Base-by-base conservation (phyloP, 2,797 vertebrate species). In the Liparis tanakae region DNA sequence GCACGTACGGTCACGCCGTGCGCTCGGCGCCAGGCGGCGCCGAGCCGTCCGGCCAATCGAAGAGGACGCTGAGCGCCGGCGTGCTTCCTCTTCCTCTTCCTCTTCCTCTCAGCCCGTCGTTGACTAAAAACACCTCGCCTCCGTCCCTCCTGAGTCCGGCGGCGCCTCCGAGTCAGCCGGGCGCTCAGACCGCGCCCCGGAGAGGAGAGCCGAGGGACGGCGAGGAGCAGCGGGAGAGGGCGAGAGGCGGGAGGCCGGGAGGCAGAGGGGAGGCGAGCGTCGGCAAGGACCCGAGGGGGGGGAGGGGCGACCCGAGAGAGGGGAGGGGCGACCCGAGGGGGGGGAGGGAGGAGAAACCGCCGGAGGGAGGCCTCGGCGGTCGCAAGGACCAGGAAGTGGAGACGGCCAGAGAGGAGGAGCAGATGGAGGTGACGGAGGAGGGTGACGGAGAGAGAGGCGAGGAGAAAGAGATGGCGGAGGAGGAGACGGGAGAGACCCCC, bases 71-170 rank as follows among this genome's bases (percentile, higher is more conserved):
- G 54, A 85, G 75, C 61, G 12, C 62, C 0, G 83, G 90, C 0
- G 46, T 61, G 36, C 80, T 72, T 66, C 80, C 82, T 75, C 93
- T 74, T 67, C 81, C 87, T 87, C 92, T 74, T 67, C 81, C 87
- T 87, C 37, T 41, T 41, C 81, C 87, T 87, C 92, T 70, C 51
- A 94, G 18, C 88, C 93, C 79, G 17, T 75, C 74, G 0, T 33
- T 85, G 48, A 84, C 84, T 37, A 92, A 95, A 37, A 87, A 92
- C 33, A 85, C 92, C 73, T 92, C 95, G 0, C 94, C 93, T 86
- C 71, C 80, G 53, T 79, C 91, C 87, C 84, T 94, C 91, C 83
- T 93, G 87, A 51, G 79, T 90, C 72, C 93, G 60, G 78, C 91
- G 82, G 84, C 88, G 82, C 93, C 84, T 20, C 93, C 36, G 76